Evolutionary conservation across 2,888 invertebrate genomes (phyloP), one percentile per base, ranked within the genome.

Genomic region (Sinhomidia bicolor): DNA sequence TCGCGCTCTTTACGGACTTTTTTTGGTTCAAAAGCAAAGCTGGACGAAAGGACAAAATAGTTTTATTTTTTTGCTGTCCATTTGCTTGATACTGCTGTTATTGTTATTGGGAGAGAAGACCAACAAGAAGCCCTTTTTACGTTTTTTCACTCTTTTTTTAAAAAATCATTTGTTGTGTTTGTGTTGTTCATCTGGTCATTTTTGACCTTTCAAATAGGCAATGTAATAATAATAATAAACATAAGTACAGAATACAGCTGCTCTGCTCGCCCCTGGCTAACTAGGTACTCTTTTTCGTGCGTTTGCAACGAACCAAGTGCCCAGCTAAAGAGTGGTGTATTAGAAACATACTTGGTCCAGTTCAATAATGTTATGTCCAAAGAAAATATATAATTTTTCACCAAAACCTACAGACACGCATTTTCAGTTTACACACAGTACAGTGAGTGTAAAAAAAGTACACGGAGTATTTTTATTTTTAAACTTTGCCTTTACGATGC

Each of bases 151-250:
- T 68, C 68, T 41, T 65, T 68, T 68, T 84, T 82, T 85, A 76
- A 84, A 84, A 85, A 65, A 85, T 85, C 85, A 85, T 85, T 85
- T 85, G 85, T 85, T 85, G 85, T 79, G 62, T 32, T 36, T 65
- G 29, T 79, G 51, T 71, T 79, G 74, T 57, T 65, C 79, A 44
- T 78, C 85, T 85, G 85, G 85, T 85, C 85, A 85, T 85, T 85
- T 85, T 79, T 85, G 85, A 85, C 85, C 85, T 78, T 85, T 85
- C 85, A 79, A 68, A 79, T 84, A 74, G 51, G 54, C 26, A 29
- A 29, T 65, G 62, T 65, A 65, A 65, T 68, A 68, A 85, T 62
- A 71, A 44, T 71, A 76, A 76, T 51, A 14, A 14, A 29, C 36
- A 57, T 83, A 76, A n/a, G n/a, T 83, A 54, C 74, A 60, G n/a